A percentile compares a stretch with the other conserved stretches of the same genome.
Evolutionary conservation across 2,797 vertebrate genomes (phyloP).

Genomic region (Myiothlypis chrysogaster): DNA sequence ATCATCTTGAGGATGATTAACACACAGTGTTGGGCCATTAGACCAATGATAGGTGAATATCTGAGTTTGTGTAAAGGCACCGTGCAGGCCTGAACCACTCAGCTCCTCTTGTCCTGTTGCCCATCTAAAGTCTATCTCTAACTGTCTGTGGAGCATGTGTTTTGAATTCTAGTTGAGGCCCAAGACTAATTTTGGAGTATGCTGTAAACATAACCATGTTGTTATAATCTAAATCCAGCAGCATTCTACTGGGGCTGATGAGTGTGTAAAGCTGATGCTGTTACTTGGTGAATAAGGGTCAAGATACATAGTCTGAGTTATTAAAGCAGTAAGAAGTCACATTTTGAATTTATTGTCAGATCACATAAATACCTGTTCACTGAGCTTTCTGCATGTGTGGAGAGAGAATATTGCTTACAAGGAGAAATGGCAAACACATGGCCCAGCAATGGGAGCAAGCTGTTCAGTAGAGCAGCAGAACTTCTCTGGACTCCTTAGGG

Average conservation of each 20-base stretch:
- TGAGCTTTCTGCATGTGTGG: background rate
- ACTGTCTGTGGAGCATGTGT: background rate
- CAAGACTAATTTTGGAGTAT: background rate
- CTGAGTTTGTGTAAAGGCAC: background rate
- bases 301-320: background rate
- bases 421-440: background rate
- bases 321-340: background rate
- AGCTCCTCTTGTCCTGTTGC: background rate
- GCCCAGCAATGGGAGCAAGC: background rate
- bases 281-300: background rate
- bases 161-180: background rate
- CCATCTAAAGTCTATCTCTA: background rate
- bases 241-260: background rate
- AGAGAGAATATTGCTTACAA: background rate
- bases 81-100: background rate
- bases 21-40: background rate
- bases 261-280: rapidly evolving
- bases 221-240: background rate
- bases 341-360: background rate
- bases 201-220: background rate
- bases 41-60: rapidly evolving
- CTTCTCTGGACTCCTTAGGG: background rate
- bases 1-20: background rate
- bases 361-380: background rate
- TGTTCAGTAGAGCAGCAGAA: background rate